Percentiles rank a stretch among this genome's conserved stretches.
Conservation (phyloP, 2,113 vertebrate genomes). For the Clinocottus analis region DNA sequence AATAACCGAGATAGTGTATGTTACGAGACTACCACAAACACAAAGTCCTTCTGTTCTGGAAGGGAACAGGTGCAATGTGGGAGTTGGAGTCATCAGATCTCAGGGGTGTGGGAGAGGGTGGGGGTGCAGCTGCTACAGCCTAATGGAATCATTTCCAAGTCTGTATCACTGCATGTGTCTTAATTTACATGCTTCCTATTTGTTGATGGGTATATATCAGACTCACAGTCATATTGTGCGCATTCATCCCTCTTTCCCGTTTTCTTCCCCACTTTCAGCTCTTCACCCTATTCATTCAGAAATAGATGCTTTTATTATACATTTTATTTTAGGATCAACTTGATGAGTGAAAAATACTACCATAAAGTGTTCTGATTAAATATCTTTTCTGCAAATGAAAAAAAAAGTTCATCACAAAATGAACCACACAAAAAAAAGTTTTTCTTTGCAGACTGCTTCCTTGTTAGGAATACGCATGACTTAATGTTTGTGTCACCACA, state of each 20-base stretch:
- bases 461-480: conserved; percentile 34
- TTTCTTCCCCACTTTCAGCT: not conserved
- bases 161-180: conserved; percentile 31
- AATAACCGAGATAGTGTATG: conserved; percentile 64
- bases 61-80: conserved; percentile 79
- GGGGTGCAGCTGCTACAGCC: conserved; percentile 69
- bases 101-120: conserved; percentile 56
- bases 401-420: conserved; percentile 7
- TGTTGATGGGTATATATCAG: conserved; percentile 9
- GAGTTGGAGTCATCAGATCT: conserved; percentile 77
- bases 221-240: conserved; percentile 2
- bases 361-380: conserved; percentile 9
- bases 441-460: conserved; percentile 21
- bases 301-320: conserved; percentile 1
- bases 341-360: conserved; percentile 3
- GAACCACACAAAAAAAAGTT: not conserved
- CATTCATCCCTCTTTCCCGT: conserved; percentile 1
- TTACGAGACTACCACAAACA: conserved; percentile 64
- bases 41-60: conserved; percentile 77
- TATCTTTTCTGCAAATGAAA: not conserved
- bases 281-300: not conserved
- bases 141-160: conserved; percentile 53
- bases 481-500: conserved; percentile 51
- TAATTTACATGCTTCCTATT: conserved; percentile 38
- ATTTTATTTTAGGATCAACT: not conserved